A percentile compares a stretch with the other conserved stretches of the same genome.
Evolutionary conservation across 2,797 vertebrate genomes (phyloP).

Genomic region (Mus spretus): DNA sequence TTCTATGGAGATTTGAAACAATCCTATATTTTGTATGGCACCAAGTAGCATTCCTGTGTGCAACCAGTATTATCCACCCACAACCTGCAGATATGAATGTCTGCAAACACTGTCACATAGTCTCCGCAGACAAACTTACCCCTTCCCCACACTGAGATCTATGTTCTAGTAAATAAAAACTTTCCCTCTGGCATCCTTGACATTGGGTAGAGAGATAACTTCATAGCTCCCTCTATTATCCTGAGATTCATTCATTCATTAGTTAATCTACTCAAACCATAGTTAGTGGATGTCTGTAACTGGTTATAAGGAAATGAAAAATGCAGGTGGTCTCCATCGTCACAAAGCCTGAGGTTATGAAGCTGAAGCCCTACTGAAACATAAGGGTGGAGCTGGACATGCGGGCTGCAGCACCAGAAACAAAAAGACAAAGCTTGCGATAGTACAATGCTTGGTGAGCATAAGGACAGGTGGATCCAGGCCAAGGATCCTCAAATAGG

Average conservation of each 20-base stretch:
- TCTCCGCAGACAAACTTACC: background rate
- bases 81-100: background rate
- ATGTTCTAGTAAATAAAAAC: background rate
- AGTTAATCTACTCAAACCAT: background rate
- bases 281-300: background rate
- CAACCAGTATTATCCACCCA: background rate
- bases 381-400: background rate
- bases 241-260: background rate
- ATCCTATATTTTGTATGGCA: background rate
- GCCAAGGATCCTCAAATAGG: too few species aligned
- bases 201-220: background rate
- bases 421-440: background rate
- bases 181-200: background rate
- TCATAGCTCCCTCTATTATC: background rate
- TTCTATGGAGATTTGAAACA: background rate
- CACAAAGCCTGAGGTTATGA: background rate
- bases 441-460: background rate
- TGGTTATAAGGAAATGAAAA: background rate
- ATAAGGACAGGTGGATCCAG: background rate
- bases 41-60: background rate
- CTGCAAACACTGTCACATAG: background rate
- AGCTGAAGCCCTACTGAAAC: background rate
- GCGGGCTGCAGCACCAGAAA: background rate
- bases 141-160: background rate
- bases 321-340: background rate